phyloP scores from a whole-genome alignment of 2,113 vertebrate genomes.

The Equus przewalskii region DNA sequence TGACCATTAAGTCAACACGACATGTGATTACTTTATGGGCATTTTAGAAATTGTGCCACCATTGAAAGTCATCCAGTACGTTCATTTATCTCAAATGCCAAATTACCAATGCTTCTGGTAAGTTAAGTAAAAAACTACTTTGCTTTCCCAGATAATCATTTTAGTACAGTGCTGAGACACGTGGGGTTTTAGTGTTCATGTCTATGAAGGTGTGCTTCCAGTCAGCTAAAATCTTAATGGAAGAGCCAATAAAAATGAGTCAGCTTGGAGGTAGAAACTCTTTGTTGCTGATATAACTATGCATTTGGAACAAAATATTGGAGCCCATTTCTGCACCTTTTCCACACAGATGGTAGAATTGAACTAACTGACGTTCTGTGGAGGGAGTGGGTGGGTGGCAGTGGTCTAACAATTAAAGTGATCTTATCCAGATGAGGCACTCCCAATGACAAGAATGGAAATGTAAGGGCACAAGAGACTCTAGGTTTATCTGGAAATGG shows the following conservation, averaged over 20 bases:
- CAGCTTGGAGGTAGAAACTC: conserved; percentile 57
- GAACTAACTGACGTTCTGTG: conserved; percentile 62
- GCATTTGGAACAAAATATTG: conserved; percentile 36
- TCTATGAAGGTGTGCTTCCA: conserved; percentile 64
- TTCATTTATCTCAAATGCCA: conserved; percentile 62
- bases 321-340: conserved; percentile 61
- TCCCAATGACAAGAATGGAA: conserved; percentile 85
- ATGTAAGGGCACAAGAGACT: conserved; percentile 85
- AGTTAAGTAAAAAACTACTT: conserved; percentile 39
- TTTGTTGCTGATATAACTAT: conserved; percentile 52
- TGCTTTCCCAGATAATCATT: conserved; percentile 25
- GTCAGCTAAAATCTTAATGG: conserved; percentile 67
- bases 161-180: conserved; percentile 56
- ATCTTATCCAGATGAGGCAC: conserved; percentile 90
- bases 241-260: conserved; percentile 58
- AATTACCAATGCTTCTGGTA: conserved; percentile 46
- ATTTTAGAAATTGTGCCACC: conserved; percentile 43
- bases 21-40: conserved; percentile 72
- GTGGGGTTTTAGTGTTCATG: conserved; percentile 5
- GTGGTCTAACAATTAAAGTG: conserved; percentile 67
- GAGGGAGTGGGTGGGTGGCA: conserved; percentile 72
- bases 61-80: conserved; percentile 68
- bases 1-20: conserved; percentile 72
- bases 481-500: conserved; percentile 85
- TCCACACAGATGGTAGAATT: conserved; percentile 64